phyloP scores from a whole-genome alignment of 2,888 invertebrate species.

The Alitta virens region DNA sequence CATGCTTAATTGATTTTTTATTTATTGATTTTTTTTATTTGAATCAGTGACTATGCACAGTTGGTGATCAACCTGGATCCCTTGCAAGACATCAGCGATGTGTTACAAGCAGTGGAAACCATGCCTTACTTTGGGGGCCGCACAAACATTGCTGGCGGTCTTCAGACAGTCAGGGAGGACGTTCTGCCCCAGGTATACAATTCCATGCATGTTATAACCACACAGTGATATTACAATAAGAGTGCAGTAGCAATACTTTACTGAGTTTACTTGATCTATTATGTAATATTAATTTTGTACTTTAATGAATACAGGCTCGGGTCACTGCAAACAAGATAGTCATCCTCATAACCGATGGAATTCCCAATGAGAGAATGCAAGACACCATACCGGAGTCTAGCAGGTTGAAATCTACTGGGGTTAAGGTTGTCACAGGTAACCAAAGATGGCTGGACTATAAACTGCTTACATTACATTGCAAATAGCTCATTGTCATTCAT shows the following conservation, averaged over 20 bases:
- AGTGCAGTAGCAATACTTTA: too few species aligned
- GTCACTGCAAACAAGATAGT: neutral
- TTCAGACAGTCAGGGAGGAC: neutral
- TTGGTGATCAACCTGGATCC: neutral
- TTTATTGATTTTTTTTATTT: too few species aligned
- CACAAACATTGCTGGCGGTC: neutral
- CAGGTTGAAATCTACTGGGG: neutral
- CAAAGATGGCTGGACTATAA: too few species aligned
- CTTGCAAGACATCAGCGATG: neutral
- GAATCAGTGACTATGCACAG: neutral
- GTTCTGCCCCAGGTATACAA: too few species aligned
- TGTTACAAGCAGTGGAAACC: neutral
- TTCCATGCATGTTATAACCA: too few species aligned
- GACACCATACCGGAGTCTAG: neutral
- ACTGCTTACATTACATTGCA: too few species aligned
- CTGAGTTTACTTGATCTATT: too few species aligned
- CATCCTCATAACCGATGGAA: neutral
- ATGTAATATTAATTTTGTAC: too few species aligned
- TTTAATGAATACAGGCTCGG: too few species aligned
- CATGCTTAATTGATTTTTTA: too few species aligned
- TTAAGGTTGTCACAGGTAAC: neutral
- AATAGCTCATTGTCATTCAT: too few species aligned
- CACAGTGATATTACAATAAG: too few species aligned
- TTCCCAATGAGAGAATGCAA: neutral
- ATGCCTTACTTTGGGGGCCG: neutral